Conservation (phyloP, 64 coral and sea anemone genomes). For the Exaiptasia diaphana region DNA sequence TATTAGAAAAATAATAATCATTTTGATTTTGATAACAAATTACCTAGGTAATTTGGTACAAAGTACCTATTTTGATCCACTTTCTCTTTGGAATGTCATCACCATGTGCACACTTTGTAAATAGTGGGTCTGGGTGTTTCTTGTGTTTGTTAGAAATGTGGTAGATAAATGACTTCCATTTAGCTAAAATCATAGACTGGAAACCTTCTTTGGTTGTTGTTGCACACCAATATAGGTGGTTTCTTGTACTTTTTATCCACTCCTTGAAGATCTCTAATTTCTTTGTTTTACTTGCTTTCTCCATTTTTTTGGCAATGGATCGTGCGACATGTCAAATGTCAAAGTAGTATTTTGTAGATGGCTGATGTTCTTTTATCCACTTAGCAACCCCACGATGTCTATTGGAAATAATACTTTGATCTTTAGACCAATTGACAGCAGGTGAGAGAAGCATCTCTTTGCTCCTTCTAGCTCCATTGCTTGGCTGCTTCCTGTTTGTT, state of each 20-base stretch:
- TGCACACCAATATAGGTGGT: slow-evolving; percentile 14
- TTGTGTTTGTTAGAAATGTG: not conserved
- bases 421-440: not conserved
- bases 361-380: not conserved
- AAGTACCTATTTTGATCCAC: slow-evolving; percentile 24
- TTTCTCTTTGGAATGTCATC: not conserved
- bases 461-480: not conserved
- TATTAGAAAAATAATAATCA: too few species aligned
- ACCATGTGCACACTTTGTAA: not conserved
- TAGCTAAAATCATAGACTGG: not conserved
- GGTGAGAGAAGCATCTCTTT: not conserved
- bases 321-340: slow-evolving; percentile 30
- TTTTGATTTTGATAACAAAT: too few species aligned
- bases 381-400: not conserved
- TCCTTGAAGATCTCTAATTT: not conserved
- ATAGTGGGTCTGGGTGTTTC: not conserved
- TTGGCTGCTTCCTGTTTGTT: not conserved
- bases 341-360: not conserved
- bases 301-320: not conserved
- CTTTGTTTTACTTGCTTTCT: not conserved
- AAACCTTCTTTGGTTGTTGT: slow-evolving; percentile 17
- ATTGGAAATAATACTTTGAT: slow-evolving; percentile 1
- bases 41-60: not conserved
- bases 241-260: not conserved
- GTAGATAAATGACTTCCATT: slow-evolving; percentile 10